Conservation (phyloP, 2,113 vertebrate genomes). For the Chroicocephalus ridibundus region DNA sequence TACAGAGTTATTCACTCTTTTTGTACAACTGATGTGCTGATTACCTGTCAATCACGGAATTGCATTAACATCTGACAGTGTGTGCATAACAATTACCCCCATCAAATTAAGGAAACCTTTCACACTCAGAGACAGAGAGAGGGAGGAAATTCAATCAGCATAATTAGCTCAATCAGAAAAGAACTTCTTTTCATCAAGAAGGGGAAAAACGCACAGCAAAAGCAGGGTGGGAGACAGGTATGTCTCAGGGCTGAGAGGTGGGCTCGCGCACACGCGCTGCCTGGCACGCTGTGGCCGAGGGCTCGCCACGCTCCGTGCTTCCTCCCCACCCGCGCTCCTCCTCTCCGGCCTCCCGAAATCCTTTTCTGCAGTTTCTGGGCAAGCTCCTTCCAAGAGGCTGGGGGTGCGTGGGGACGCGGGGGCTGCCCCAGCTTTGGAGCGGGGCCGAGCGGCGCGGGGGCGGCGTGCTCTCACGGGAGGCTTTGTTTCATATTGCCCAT, state of each 20-base stretch:
- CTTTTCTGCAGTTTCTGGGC: not conserved
- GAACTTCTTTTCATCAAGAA: constrained; percentile 76
- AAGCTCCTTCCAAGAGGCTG: not conserved
- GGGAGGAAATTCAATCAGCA: constrained; percentile 84
- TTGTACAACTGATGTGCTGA: constrained; percentile 85
- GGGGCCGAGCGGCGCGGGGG: accelerated
- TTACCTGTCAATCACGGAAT: constrained; percentile 87
- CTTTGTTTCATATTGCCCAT: not conserved
- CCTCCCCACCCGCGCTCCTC: not conserved
- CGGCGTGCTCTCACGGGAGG: accelerated
- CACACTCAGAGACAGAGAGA: constrained; percentile 72
- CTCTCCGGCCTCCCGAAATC: not conserved
- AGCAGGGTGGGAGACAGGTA: not conserved
- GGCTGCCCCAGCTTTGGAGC: not conserved
- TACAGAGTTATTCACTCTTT: constrained; percentile 85
- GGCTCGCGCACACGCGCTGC: not conserved
- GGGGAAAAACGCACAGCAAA: not conserved
- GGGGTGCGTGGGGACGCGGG: accelerated
- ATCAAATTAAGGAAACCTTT: constrained; percentile 84
- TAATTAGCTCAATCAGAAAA: constrained; percentile 90
- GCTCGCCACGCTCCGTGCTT: accelerated
- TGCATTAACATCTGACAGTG: constrained; percentile 86
- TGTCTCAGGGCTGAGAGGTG: not conserved
- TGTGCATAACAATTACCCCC: constrained; percentile 90
- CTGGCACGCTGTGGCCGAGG: accelerated